Conservation (phyloP, 1,140 invertebrate genomes). For the Drosophila melanica region DNA sequence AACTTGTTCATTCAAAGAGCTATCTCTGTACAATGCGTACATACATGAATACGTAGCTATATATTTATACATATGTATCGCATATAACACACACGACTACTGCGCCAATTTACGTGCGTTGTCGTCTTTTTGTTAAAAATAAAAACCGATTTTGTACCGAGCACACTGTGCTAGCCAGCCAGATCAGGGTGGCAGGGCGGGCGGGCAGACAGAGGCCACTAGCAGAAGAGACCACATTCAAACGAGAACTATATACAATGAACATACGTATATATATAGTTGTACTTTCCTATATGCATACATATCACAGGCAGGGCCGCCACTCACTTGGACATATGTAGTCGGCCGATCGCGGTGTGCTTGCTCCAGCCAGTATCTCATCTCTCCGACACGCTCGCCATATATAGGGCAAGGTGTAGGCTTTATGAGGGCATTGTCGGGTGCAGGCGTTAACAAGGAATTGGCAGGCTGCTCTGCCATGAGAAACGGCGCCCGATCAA, state of each 20-base stretch:
- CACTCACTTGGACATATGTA: constrained; percentile 37
- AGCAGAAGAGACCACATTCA: constrained; percentile 25
- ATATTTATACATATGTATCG: constrained; percentile 47
- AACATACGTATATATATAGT: background rate
- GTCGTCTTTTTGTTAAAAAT: constrained; percentile 69
- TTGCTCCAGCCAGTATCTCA: constrained; percentile 32
- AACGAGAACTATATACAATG: background rate
- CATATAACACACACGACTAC: constrained; percentile 49
- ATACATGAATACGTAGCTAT: background rate
- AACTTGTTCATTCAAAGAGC: constrained; percentile 3
- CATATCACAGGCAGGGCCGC: constrained; percentile 36
- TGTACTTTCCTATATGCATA: constrained; percentile 13
- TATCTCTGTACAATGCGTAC: constrained; percentile 46
- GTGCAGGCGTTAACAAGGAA: constrained; percentile 13
- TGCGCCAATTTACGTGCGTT: constrained; percentile 76
- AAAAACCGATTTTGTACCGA: constrained; percentile 71
- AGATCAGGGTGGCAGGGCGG: too few relatives aligned
- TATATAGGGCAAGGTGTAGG: constrained; percentile 54
- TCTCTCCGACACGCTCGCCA: constrained; percentile 14
- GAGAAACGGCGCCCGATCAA: constrained; percentile 50
- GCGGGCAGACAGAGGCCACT: constrained; percentile 20
- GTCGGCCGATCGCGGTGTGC: constrained; percentile 12
- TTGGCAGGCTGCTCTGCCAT: constrained; percentile 25
- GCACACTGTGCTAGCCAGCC: constrained; percentile 19
- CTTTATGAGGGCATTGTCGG: constrained; percentile 7